Evolutionary conservation across 2,113 vertebrate species (phyloP), one percentile per base, ranked within the genome.

Genomic region (Grallaria varia): DNA sequence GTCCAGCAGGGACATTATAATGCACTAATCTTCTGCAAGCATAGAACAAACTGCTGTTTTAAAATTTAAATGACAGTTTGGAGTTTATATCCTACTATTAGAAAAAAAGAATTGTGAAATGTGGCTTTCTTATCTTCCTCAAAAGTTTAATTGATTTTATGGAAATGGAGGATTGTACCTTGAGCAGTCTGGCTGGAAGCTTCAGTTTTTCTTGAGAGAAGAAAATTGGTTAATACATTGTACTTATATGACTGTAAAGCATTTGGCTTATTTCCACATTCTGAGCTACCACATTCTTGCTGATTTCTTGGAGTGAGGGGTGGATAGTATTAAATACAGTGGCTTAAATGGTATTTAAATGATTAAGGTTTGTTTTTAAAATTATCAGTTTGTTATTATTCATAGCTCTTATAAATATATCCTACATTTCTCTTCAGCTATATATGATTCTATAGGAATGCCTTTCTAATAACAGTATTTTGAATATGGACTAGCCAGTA

Each of bases 61-160:
- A 93, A 93, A 90, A 92, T 86, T 86, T 83, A 92, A 94, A 90
- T 83, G 59, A 37, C 3, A 50, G 74, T 83, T 91, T 37, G 20
- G 59, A 82, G 66, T 19, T 79, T 87, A 89, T 72, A 87, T 52
- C 58, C 86, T 63, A 28, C 25, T 64, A 42, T 84, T 91, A 89
- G 75, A 49, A 66, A 90, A 78, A 79, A 68, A 79, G 19, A 37
- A 87, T 72, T 83, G 71, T 53, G 53, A 89, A 79, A 91, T 50
- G 53, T 37, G 39, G 10, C 30, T 93, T 93, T 71, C 89, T 92
- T 93, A 85, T 91, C 91, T 94, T 42, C 42, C 58, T 15, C 11
- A 22, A 75, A 95, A 82, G n/a, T 85, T 94, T 95, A 91, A 87
- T 87, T 95, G 84, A 93, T 93, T 93, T 95, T 94, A 95, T 87